Evolutionary conservation across 2,888 invertebrate species (phyloP).

Genomic region (Drosophila rubida): DNA sequence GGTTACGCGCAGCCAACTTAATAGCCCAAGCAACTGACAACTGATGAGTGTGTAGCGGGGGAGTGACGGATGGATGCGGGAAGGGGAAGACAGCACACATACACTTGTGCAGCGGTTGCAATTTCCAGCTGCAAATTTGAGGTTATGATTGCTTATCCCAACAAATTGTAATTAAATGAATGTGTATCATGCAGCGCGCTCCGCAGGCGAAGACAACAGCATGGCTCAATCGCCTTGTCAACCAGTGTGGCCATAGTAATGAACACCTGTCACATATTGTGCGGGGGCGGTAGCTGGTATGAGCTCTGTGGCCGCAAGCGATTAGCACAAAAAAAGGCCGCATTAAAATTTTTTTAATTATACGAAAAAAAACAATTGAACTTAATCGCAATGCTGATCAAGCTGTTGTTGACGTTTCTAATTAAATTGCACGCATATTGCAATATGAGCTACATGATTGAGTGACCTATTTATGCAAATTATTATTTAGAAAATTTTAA

Average conservation of each 20-base stretch:
- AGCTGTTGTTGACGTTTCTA: too few species aligned
- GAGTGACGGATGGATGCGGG: too few species aligned
- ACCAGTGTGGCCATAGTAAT: constrained; percentile 16
- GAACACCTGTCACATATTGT: not conserved
- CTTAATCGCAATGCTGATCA: too few species aligned
- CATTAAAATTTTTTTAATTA: constrained; percentile 47
- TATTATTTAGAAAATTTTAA: too few species aligned
- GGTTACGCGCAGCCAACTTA: constrained; percentile 41
- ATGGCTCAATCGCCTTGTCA: constrained; percentile 53
- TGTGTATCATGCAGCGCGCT: constrained; percentile 29
- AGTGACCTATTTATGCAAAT: too few species aligned
- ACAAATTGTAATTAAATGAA: constrained; percentile 72
- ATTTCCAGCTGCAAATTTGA: constrained; percentile 20
- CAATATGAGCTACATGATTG: too few species aligned
- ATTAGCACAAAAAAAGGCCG: constrained; percentile 62
- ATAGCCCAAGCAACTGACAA: not conserved
- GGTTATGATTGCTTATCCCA: constrained; percentile 25
- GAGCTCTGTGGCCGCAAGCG: constrained; percentile 53
- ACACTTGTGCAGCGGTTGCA: constrained; percentile 53
- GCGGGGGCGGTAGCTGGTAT: not conserved
- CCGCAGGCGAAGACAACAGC: constrained; percentile 1
- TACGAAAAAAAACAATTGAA: too few species aligned
- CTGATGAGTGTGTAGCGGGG: not conserved
- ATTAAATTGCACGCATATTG: too few species aligned
- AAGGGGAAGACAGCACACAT: not conserved